phyloP scores from a whole-genome alignment of 2,113 vertebrate species.

The Sphaerodactylus townsendi region DNA sequence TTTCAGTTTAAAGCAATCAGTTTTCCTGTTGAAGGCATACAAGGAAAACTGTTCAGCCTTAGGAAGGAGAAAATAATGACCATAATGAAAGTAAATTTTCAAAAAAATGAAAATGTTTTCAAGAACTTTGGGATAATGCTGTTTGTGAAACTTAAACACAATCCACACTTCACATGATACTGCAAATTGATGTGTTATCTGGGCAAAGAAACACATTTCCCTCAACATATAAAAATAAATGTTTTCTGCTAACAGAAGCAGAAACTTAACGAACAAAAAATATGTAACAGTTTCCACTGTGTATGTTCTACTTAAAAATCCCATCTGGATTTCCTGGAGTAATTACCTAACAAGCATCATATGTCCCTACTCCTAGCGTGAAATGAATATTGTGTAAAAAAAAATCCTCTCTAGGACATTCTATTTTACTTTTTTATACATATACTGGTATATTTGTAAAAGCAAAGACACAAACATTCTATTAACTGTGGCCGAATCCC shows the following conservation, averaged over 20 bases:
- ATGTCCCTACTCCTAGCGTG: neutral
- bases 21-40: neutral
- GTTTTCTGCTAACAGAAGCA: neutral
- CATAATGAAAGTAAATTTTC: neutral
- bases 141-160: neutral
- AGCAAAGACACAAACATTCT: neutral
- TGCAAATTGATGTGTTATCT: neutral
- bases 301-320: neutral
- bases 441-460: neutral
- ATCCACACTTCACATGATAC: neutral
- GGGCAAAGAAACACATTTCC: neutral
- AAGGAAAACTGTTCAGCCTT: neutral
- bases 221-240: neutral
- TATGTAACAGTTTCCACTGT: neutral
- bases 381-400: neutral
- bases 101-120: neutral
- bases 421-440: neutral
- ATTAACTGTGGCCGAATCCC: neutral
- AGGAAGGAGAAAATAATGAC: neutral
- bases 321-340: neutral
- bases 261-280: neutral
- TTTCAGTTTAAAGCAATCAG: neutral
- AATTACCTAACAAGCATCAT: too few relatives aligned
- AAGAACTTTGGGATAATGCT: neutral
- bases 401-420: neutral